Percentiles rank a stretch among this genome's conserved stretches.
phyloP scores from a whole-genome alignment of 2,888 invertebrate species.

The Cephus spinipes region DNA sequence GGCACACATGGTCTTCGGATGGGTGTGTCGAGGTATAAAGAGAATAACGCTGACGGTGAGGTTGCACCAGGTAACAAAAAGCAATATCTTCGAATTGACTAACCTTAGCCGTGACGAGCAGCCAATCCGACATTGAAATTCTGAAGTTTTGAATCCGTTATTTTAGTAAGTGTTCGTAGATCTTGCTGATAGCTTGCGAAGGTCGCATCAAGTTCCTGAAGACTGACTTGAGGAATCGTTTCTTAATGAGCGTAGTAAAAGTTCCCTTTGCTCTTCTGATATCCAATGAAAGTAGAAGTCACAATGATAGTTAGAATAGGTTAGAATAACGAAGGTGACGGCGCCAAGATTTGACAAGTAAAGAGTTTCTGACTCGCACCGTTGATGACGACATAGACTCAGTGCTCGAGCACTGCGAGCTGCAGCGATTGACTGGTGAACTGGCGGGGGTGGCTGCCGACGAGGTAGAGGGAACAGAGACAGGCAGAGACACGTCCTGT shows the following conservation, averaged over 20 bases:
- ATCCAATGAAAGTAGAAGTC: background rate
- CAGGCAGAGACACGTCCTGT: constrained; percentile 1
- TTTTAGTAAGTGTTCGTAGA: background rate
- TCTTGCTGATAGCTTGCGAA: background rate
- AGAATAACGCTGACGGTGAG: background rate
- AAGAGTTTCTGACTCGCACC: background rate
- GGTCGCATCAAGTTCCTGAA: background rate
- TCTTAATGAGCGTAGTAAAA: background rate
- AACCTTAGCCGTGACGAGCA: background rate
- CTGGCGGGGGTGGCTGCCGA: background rate
- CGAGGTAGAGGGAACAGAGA: constrained; percentile 3
- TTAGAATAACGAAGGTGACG: background rate
- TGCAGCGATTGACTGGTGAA: background rate
- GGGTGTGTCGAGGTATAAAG: constrained; percentile 20
- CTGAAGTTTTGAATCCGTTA: background rate
- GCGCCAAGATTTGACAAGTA: background rate
- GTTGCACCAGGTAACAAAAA: background rate
- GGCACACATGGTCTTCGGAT: constrained; percentile 23
- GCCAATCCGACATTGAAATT: background rate
- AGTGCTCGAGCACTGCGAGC: background rate
- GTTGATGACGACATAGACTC: background rate
- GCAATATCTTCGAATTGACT: background rate
- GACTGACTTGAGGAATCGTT: background rate
- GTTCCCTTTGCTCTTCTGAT: background rate
- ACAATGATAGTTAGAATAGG: background rate